Conservation (phyloP, 2,888 invertebrate species). For the Eugnorisma glareosa region DNA sequence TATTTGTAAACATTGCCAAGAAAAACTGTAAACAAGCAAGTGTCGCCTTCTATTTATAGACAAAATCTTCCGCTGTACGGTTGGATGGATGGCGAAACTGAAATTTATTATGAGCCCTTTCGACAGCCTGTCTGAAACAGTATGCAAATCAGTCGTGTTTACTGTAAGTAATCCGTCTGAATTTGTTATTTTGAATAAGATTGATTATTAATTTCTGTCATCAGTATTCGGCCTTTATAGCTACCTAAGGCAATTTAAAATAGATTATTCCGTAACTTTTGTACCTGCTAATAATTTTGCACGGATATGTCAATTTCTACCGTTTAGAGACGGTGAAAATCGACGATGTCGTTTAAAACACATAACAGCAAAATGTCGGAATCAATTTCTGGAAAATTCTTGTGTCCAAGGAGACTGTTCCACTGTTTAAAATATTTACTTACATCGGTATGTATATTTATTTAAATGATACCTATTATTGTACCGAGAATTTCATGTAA, state of each 20-base stretch:
- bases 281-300: slow-evolving; percentile 35
- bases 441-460: background rate
- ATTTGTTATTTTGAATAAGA: slow-evolving; percentile 57
- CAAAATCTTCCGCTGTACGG: slow-evolving; percentile 21
- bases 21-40: slow-evolving; percentile 39
- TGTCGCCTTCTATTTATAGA: slow-evolving; percentile 21
- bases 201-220: slow-evolving; percentile 51
- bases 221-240: slow-evolving; percentile 19
- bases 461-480: background rate
- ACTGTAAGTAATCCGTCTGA: slow-evolving; percentile 45
- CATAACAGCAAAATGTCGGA: slow-evolving; percentile 49
- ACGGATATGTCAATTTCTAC: slow-evolving; percentile 11
- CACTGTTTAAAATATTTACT: slow-evolving; percentile 2
- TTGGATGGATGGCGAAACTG: slow-evolving; percentile 15
- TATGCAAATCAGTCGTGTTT: slow-evolving; percentile 55
- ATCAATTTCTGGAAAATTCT: slow-evolving; percentile 39
- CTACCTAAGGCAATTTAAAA: slow-evolving; percentile 43
- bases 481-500: background rate
- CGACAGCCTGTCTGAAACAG: slow-evolving; percentile 50
- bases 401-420: background rate
- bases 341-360: slow-evolving; percentile 59
- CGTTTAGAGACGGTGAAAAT: slow-evolving; percentile 40
- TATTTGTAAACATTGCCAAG: slow-evolving; percentile 26
- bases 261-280: slow-evolving; percentile 48
- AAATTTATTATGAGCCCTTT: slow-evolving; percentile 46